Conservation (phyloP, 2,113 vertebrate genomes). For the Antigone vipio region DNA sequence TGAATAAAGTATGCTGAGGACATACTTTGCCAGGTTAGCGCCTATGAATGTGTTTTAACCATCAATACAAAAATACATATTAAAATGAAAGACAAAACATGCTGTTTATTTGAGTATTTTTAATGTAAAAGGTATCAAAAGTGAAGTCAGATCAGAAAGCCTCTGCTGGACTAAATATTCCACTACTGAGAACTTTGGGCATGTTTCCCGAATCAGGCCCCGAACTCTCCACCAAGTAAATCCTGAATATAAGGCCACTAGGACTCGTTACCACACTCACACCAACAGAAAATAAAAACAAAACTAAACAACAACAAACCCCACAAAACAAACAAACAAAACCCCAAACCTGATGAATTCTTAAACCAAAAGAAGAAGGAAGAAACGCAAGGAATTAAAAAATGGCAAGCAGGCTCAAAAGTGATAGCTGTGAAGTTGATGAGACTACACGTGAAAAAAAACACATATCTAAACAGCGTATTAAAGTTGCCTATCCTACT, state of each 20-base stretch:
- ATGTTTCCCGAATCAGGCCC: neutral
- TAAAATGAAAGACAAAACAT: neutral
- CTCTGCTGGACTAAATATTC: neutral
- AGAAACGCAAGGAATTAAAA: neutral
- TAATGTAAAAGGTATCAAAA: neutral
- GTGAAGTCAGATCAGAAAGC: neutral
- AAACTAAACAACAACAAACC: no score
- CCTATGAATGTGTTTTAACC: neutral
- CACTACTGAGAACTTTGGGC: neutral
- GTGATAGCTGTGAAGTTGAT: neutral
- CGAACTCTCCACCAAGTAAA: neutral
- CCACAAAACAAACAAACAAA: no score
- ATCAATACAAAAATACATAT: neutral
- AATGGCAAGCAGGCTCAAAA: neutral
- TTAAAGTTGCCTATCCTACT: neutral
- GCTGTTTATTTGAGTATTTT: neutral
- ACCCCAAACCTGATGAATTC: neutral
- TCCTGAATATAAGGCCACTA: neutral
- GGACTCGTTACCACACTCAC: neutral
- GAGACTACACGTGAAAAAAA: neutral
- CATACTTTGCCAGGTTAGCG: neutral
- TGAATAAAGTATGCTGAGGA: neutral
- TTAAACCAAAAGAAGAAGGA: neutral
- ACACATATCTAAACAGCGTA: neutral
- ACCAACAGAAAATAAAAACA: neutral